Evolutionary conservation across 2,888 invertebrate species (phyloP), one percentile per base, ranked within the genome.

Genomic region (Sialis fuliginosa): DNA sequence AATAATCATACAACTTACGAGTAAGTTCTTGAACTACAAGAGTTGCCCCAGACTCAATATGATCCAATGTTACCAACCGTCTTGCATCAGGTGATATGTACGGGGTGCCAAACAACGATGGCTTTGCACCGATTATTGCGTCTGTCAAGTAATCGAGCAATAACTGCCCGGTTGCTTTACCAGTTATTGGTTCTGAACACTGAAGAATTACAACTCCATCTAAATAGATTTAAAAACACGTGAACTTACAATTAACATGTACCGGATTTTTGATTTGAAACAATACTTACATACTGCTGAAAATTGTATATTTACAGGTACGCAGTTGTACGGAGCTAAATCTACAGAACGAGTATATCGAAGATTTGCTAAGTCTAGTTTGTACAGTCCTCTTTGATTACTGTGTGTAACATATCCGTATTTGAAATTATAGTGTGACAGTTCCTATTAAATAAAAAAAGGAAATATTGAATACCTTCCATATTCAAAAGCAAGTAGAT

Each of bases 381-480:
- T 83, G 63, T 80, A 81, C 57, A 83, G 69, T 13, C 79, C 81
- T 48, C 79, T 66, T 56, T 81, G 80, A 58, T 79, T 78, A 47
- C 74, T 74, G 61, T 83, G 82, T 39, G 78, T 78, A 40, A 81
- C 81, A 61, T 82, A 84, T 39, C 80, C 83, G 60, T 79, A 81
- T 56, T 77, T 75, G 65, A 78, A 81, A 56, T 62, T 66, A 54
- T 65, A 67, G 54, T 67, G 65, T n/a, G 66, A 62, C 49, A 67
- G 56, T 56, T 76, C 75, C 71, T 74, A 58, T 31, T 61, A 58
- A 48, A 13, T 12, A 10, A 13, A 13, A 1, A 10, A n/a, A 9
- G 35, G 3, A 46, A 43, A 34, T 39, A 49, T 32, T 43, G 7
- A 48, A 42, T 35, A 45, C 45, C 22, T 48, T 47, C 13, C 49